These are phyloP conservation scores for Scartelaos histophorus DNA, from an alignment of 2,113 vertebrate genomes.

Conservation along the genomic window DNA sequence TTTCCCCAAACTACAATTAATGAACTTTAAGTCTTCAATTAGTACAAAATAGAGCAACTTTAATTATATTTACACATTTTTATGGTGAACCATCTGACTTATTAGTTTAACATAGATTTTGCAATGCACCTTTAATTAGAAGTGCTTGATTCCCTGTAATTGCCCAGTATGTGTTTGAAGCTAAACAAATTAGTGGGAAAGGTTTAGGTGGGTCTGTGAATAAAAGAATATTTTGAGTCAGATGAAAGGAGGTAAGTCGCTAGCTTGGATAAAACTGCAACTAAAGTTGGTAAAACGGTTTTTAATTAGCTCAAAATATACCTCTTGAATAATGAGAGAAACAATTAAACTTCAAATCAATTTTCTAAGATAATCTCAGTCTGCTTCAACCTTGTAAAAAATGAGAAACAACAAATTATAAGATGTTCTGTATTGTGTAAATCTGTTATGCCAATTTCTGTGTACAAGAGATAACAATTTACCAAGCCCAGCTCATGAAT, in stretches of 20 bases:
- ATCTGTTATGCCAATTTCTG: neutral
- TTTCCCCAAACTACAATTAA: constrained; percentile 14
- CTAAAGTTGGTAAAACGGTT: neutral
- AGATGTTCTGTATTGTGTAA: neutral
- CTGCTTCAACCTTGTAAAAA: neutral
- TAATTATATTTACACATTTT: no score
- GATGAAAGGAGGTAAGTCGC: neutral
- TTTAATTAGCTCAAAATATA: neutral
- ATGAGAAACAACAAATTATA: constrained; percentile 4
- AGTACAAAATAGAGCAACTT: neutral
- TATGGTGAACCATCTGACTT: no score
- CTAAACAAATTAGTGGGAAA: neutral
- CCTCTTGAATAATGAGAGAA: neutral
- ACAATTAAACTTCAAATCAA: constrained; percentile 1
- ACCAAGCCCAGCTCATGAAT: neutral
- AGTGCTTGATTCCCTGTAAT: neutral
- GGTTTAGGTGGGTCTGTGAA: neutral
- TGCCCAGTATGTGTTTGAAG: neutral
- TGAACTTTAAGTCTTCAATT: neutral
- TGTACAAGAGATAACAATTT: neutral
- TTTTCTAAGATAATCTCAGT: neutral
- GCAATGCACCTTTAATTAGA: no score
- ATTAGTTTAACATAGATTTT: no score
- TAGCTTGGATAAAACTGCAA: neutral
- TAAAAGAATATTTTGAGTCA: neutral